phyloP scores from a whole-genome alignment of 1,140 invertebrate genomes.

The Drosophila takahashii region DNA sequence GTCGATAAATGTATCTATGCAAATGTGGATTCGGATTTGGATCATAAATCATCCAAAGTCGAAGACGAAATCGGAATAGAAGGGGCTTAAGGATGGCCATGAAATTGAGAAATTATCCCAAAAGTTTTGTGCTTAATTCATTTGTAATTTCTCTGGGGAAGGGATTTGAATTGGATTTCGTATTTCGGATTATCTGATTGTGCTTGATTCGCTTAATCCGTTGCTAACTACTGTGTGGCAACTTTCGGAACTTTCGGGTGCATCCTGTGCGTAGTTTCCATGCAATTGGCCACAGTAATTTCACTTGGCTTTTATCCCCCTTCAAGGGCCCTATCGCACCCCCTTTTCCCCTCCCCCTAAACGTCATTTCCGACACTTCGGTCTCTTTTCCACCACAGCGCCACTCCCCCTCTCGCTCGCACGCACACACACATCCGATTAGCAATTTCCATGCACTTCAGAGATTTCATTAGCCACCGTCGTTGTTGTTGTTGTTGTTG shows the following conservation, averaged over 20 bases:
- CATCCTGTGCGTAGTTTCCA: slow-evolving; percentile 65
- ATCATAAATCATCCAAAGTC: slow-evolving; percentile 49
- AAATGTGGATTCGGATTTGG: slow-evolving; percentile 31
- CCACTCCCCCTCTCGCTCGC: background rate
- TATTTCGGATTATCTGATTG: slow-evolving; percentile 47
- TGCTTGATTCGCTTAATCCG: slow-evolving; percentile 51
- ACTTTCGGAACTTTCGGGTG: slow-evolving; percentile 48
- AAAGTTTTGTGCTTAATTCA: slow-evolving; percentile 49
- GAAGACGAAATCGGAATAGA: background rate
- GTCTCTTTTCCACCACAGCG: background rate
- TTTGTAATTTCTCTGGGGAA: slow-evolving; percentile 34
- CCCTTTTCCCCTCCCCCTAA: background rate
- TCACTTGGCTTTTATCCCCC: slow-evolving; percentile 29
- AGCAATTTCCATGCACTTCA: slow-evolving; percentile 79
- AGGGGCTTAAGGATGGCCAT: background rate
- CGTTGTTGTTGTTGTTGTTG: slow-evolving; percentile 29
- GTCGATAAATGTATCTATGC: slow-evolving; percentile 50
- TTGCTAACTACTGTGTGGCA: slow-evolving; percentile 49
- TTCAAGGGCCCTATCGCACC: background rate
- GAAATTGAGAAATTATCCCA: slow-evolving; percentile 40
- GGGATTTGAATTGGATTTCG: background rate
- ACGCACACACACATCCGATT: slow-evolving; percentile 60
- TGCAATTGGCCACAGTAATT: slow-evolving; percentile 79
- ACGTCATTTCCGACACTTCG: slow-evolving; percentile 26
- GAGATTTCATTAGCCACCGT: slow-evolving; percentile 68